Evolutionary conservation across 2,797 vertebrate genomes (phyloP).

Genomic region (Phalloptychus januarius): DNA sequence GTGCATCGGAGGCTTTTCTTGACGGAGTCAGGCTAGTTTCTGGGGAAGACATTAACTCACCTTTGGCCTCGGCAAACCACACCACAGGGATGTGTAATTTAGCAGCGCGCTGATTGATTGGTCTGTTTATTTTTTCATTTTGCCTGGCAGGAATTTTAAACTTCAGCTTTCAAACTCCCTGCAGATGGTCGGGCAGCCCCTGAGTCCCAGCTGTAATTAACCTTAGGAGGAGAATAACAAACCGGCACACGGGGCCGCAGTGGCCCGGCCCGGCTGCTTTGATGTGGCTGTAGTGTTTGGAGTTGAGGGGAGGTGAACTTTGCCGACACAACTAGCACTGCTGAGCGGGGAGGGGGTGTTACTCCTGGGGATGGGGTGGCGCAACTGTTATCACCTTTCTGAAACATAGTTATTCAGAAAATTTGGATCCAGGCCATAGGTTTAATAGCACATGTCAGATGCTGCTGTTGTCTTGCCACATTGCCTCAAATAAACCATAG

Average conservation of each 20-base stretch:
- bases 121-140: conserved; percentile 72
- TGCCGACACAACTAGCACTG: conserved; percentile 52
- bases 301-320: conserved; percentile 56
- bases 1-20: conserved; percentile 48
- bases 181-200: conserved; percentile 71
- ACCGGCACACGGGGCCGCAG: conserved; percentile 52
- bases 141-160: conserved; percentile 69
- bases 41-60: conserved; percentile 67
- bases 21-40: conserved; percentile 54
- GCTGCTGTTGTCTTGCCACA: conserved; percentile 1
- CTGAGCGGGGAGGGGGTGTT: conserved; percentile 26
- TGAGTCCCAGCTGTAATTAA: conserved; percentile 75
- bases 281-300: conserved; percentile 74
- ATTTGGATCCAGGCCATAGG: conserved; percentile 26
- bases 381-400: conserved; percentile 50
- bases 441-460: conserved; percentile 31
- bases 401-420: conserved; percentile 32
- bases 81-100: conserved; percentile 51
- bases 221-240: conserved; percentile 75
- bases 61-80: conserved; percentile 61
- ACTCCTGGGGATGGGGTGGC: conserved; percentile 26
- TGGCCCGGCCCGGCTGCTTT: conserved; percentile 61
- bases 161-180: conserved; percentile 71
- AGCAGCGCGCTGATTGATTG: conserved; percentile 68
- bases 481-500: conserved; percentile 42